Conservation (phyloP, 1,140 invertebrate genomes). For the Trachymyrmex septentrionalis region DNA sequence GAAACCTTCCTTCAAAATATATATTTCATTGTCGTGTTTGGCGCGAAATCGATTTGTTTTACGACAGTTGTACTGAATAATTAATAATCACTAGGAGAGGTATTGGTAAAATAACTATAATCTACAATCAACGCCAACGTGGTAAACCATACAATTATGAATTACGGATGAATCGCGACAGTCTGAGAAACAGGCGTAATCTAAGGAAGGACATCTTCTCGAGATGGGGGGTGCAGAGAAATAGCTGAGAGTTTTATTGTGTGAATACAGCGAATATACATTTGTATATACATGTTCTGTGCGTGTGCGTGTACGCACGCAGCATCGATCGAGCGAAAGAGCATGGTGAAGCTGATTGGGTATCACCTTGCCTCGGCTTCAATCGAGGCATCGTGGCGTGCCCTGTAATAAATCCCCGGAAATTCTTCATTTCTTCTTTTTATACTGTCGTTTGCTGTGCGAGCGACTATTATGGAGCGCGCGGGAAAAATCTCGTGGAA, state of each 20-base stretch:
- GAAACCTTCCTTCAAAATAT: not conserved
- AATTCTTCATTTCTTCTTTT: slow-evolving; percentile 55
- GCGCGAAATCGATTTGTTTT: slow-evolving; percentile 6
- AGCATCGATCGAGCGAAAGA: slow-evolving; percentile 64
- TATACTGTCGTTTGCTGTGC: slow-evolving; percentile 22
- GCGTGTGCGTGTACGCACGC: slow-evolving; percentile 1
- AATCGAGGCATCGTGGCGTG: slow-evolving; percentile 60
- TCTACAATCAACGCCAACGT: slow-evolving; percentile 70
- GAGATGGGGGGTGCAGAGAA: slow-evolving; percentile 31
- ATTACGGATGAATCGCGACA: slow-evolving; percentile 72
- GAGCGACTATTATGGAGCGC: slow-evolving; percentile 9
- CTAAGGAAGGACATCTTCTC: slow-evolving; percentile 45
- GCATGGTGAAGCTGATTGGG: slow-evolving; percentile 67
- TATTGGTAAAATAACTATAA: slow-evolving; percentile 66
- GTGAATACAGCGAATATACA: not conserved
- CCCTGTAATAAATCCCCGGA: slow-evolving; percentile 74
- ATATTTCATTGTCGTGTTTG: not conserved
- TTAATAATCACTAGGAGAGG: slow-evolving; percentile 8
- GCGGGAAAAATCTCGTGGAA: slow-evolving; percentile 23
- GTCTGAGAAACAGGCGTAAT: slow-evolving; percentile 49
- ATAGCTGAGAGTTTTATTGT: slow-evolving; percentile 65
- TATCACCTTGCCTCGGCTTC: slow-evolving; percentile 71
- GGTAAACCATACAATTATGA: slow-evolving; percentile 72
- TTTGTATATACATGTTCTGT: not conserved
- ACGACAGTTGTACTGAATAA: slow-evolving; percentile 32